These are phyloP conservation scores for Coelinius sp. DNA, from an alignment of 2,888 invertebrate species.

Conservation along the genomic window DNA sequence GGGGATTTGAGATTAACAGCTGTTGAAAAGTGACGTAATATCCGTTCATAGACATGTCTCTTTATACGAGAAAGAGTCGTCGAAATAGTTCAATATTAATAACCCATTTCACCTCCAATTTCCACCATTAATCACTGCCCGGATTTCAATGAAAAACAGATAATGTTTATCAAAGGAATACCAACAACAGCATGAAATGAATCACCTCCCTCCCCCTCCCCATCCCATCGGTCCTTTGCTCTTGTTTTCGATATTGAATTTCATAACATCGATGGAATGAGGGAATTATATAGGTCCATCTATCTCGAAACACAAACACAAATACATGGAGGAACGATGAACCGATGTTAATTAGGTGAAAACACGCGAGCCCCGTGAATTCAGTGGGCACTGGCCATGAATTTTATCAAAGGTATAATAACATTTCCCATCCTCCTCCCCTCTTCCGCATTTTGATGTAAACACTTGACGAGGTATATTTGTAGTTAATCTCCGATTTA, in stretches of 20 bases:
- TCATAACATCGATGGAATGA: not conserved
- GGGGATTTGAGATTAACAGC: too few relatives aligned
- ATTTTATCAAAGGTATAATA: slow-evolving; percentile 39
- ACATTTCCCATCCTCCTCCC: slow-evolving; percentile 1
- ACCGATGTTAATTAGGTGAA: slow-evolving; percentile 57
- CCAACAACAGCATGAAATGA: not conserved
- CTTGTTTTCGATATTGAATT: not conserved
- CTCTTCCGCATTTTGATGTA: slow-evolving; percentile 35
- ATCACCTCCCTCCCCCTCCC: too few relatives aligned
- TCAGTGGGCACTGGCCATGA: slow-evolving; percentile 29
- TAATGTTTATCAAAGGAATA: not conserved
- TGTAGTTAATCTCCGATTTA: slow-evolving; percentile 32
- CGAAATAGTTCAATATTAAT: too few relatives aligned
- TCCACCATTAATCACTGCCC: not conserved
- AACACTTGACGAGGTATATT: slow-evolving; percentile 11
- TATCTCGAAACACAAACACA: not conserved
- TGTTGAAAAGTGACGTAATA: too few relatives aligned
- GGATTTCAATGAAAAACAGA: not conserved
- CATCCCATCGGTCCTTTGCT: too few relatives aligned
- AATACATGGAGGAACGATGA: slow-evolving; percentile 19
- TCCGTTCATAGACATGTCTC: too few relatives aligned
- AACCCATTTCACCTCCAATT: not conserved
- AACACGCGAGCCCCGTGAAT: slow-evolving; percentile 44
- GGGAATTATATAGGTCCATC: not conserved
- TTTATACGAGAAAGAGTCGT: too few relatives aligned